A percentile compares a stretch with the other conserved stretches of the same genome.
These are phyloP conservation scores for Pocillopora grandis DNA, from an alignment of 92 coral and sea anemone genomes.

Conservation along the genomic window DNA sequence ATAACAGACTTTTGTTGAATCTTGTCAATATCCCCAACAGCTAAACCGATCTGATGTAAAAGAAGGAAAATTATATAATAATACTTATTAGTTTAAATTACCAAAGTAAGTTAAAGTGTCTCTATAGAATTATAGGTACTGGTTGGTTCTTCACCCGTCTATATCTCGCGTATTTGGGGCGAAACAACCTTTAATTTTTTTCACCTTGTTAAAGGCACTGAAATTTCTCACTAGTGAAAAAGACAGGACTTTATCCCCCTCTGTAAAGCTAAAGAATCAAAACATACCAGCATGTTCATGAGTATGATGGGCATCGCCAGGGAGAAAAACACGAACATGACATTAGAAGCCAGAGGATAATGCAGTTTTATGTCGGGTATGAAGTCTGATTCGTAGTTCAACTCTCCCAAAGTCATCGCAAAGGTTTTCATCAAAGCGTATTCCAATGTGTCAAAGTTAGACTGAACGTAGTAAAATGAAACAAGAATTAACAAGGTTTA, in stretches of 20 bases:
- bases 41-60: conserved; percentile 72
- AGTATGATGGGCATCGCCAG: conserved; percentile 88
- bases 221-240: too few relatives aligned
- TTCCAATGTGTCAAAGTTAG: conserved; percentile 34
- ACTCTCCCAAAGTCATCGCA: conserved; percentile 86
- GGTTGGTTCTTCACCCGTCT: too few relatives aligned
- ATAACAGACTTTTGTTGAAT: conserved; percentile 88
- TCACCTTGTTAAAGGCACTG: too few relatives aligned
- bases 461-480: conserved; percentile 3
- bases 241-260: too few relatives aligned
- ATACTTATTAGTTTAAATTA: background rate
- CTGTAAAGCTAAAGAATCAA: background rate
- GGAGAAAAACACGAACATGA: conserved; percentile 70
- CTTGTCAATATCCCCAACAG: conserved; percentile 90
- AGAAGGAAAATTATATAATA: background rate
- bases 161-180: too few relatives aligned
- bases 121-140: too few relatives aligned
- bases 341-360: conserved; percentile 58
- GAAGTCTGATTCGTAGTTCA: conserved; percentile 69
- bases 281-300: conserved; percentile 91
- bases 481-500: background rate
- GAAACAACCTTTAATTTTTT: too few relatives aligned
- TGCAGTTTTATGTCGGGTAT: conserved; percentile 62
- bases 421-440: conserved; percentile 76
- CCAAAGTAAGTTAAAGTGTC: background rate